phyloP scores from a whole-genome alignment of 2,113 vertebrate species.

The Megaceryle torquata region DNA sequence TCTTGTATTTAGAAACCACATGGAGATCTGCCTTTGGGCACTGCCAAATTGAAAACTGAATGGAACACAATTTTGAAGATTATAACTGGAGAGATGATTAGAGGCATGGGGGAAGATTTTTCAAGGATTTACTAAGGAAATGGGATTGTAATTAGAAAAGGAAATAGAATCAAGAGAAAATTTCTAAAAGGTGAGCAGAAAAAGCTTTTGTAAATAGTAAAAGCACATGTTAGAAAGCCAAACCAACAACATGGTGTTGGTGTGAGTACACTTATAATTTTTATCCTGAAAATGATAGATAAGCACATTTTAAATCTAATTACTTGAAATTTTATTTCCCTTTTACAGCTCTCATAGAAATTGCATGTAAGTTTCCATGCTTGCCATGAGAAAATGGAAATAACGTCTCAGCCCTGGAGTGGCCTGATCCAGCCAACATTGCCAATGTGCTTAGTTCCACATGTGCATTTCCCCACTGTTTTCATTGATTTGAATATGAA shows the following conservation, averaged over 20 bases:
- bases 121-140: conserved; percentile 74
- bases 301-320: conserved; percentile 51
- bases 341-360: conserved; percentile 17
- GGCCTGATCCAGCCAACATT: background rate
- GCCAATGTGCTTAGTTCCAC: background rate
- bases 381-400: background rate
- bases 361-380: background rate
- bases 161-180: conserved; percentile 65
- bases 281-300: conserved; percentile 57
- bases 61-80: conserved; percentile 73
- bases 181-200: conserved; percentile 66
- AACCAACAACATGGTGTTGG: conserved; percentile 31
- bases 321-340: conserved; percentile 29
- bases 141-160: conserved; percentile 74
- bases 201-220: conserved; percentile 66
- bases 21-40: conserved; percentile 67
- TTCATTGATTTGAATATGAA: background rate
- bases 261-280: conserved; percentile 37
- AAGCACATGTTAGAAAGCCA: conserved; percentile 42
- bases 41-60: conserved; percentile 75
- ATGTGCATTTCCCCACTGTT: background rate
- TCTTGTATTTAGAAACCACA: conserved; percentile 43
- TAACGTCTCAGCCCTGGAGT: background rate
- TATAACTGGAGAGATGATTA: conserved; percentile 75
- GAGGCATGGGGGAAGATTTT: conserved; percentile 70